These are phyloP conservation scores for Paratrypauchen microcephalus DNA, from an alignment of 2,797 vertebrate genomes.

Conservation along the genomic window DNA sequence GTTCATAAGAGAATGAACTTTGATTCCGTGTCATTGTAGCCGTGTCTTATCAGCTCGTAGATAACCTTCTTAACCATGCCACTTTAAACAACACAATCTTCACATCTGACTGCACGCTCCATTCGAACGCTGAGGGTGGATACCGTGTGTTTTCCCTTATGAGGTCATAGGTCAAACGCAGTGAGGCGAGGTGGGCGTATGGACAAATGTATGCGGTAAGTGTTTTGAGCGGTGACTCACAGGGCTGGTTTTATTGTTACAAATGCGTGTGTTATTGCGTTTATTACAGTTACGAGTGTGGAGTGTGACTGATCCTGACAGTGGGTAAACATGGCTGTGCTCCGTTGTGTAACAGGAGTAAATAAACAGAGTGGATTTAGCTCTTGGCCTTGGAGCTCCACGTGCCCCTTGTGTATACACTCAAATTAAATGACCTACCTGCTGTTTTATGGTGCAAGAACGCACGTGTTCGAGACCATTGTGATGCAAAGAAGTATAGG, in stretches of 20 bases:
- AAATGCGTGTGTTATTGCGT: conserved; percentile 10
- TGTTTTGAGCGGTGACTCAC: conserved; percentile 15
- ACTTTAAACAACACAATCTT: conserved; percentile 1
- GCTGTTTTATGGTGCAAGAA: neutral
- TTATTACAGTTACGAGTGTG: neutral
- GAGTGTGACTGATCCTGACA: neutral
- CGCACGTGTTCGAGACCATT: no score
- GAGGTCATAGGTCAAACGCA: conserved; percentile 25
- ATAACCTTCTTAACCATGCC: neutral
- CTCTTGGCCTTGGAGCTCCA: neutral
- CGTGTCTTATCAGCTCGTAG: neutral
- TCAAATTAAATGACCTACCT: conserved; percentile 2
- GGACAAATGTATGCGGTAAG: neutral
- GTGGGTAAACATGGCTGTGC: neutral
- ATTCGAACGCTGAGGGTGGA: conserved; percentile 1
- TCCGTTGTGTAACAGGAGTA: neutral
- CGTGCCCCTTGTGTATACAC: conserved; percentile 1
- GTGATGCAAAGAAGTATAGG: no score
- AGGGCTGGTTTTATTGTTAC: neutral
- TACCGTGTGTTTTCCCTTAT: neutral
- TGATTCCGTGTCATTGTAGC: neutral
- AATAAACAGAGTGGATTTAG: neutral
- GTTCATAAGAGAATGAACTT: neutral
- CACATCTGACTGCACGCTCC: conserved; percentile 1
- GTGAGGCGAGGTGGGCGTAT: neutral